Evolutionary conservation across 1,140 invertebrate genomes (phyloP), one percentile per base, ranked within the genome.

Genomic region (Drepana arcuata): DNA sequence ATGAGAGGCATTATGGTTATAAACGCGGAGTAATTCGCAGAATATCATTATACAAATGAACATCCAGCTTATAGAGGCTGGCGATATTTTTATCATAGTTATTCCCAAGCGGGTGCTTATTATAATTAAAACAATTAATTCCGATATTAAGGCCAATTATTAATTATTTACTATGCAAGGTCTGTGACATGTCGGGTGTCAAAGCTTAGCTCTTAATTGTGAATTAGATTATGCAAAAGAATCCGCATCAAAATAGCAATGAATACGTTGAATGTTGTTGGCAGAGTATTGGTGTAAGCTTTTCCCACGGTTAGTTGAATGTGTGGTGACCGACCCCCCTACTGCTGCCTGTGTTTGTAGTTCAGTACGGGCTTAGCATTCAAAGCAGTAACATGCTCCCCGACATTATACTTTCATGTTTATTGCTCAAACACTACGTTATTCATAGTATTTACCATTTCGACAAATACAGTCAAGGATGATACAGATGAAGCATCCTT

Each of bases 31-130:
- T 78, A 77, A 77, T 78, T 77, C 66, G 67, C 64, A 48, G 72
- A 79, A 77, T 74, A 77, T 73, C 59, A 73, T 80, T 78, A 73
- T 71, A 63, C 61, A 67, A 80, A 75, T 73, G 69, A 75, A 69
- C 62, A 70, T 66, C 48, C 48, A 51, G 40, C 41, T 53, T 38
- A n/a, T n/a, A n/a, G n/a, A n/a, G n/a, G n/a, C n/a, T n/a, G n/a
- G n/a, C n/a, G n/a, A n/a, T n/a, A n/a, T n/a, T n/a, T n/a, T n/a
- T n/a, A n/a, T n/a, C n/a, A n/a, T n/a, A n/a, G n/a, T n/a, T n/a
- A n/a, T n/a, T n/a, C n/a, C n/a, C n/a, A n/a, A n/a, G n/a, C n/a
- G n/a, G n/a, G n/a, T n/a, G n/a, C n/a, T n/a, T n/a, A n/a, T n/a
- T n/a, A n/a, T n/a, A n/a, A n/a, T n/a, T n/a, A n/a, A n/a, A n/a